These are phyloP conservation scores for Netelia virgata DNA, from an alignment of 2,888 invertebrate species.

Conservation along the genomic window DNA sequence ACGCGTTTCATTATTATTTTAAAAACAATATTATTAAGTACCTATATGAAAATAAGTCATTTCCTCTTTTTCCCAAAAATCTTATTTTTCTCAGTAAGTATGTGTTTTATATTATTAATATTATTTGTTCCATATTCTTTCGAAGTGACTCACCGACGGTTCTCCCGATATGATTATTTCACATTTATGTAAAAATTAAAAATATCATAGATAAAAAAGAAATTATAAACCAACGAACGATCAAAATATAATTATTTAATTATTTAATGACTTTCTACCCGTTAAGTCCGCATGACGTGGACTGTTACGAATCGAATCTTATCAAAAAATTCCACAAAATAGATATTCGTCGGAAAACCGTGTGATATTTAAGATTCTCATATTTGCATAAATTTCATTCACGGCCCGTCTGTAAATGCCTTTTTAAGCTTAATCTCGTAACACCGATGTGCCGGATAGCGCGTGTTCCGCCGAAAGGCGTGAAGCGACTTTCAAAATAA, in stretches of 20 bases:
- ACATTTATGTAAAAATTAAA: background rate
- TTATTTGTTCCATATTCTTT: too few species aligned
- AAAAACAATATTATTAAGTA: background rate
- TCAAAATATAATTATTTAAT: too few species aligned
- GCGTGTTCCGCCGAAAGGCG: background rate
- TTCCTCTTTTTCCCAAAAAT: too few species aligned
- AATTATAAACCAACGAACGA: background rate
- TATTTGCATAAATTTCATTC: background rate
- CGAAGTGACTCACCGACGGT: too few species aligned
- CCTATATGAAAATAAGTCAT: conserved; percentile 12
- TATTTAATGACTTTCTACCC: too few species aligned
- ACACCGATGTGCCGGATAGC: background rate
- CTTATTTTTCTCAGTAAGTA: too few species aligned
- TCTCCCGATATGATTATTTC: too few species aligned
- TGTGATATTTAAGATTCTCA: background rate
- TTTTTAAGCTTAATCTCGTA: conserved; percentile 6
- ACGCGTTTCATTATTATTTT: conserved; percentile 1
- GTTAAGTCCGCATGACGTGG: too few species aligned
- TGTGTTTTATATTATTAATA: too few species aligned
- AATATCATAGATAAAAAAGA: background rate
- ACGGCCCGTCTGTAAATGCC: background rate
- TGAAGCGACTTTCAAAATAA: conserved; percentile 23
- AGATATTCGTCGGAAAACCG: background rate
- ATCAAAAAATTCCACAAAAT: background rate
- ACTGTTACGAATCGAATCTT: background rate